Base-by-base conservation (phyloP, 2,797 vertebrate genomes). In the Mormyrus proboscirostris region DNA sequence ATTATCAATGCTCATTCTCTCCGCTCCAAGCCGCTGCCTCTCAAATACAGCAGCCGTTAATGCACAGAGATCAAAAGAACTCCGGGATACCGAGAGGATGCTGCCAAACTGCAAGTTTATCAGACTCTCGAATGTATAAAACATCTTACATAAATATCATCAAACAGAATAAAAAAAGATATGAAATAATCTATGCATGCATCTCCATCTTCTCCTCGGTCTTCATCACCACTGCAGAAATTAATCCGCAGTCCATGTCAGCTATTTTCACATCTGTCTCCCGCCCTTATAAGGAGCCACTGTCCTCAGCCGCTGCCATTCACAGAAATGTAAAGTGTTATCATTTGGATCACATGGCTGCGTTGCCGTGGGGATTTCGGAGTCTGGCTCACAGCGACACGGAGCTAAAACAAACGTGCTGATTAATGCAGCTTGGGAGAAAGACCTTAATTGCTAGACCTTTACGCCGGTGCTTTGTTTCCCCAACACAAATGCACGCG, bases 261-360 rank as follows among this genome's bases (percentile, higher is more conserved):
- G 82, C 65, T 87, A 51, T 38, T 16, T 84, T 79, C 53, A 86
- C 59, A 86, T 65, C 84, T 73, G 25, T 29, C 51, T 38, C 25
- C 4, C 3, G 29, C 6, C 25, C 50, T 55, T 86, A 86, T 57
- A 57, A 86, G 85, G 38, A 44, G 29, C 19, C 29, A 44, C 19
- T 22, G 53, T 62, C 86, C 53, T 14, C 57, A 10, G 25, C 14
- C 29, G 3, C 29, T 19, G 55, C 55, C 86, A 88, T 88, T 88
- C 55, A 88, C 19, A 88, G 33, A 62, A 88, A 88, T 88, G 38
- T 47, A 88, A 88, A n/a, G 41, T 41, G 19, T 65, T 10, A 22
- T 88, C 86, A 29, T 47, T 87, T 57, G 41, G 55, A 55, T 62
- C 86, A 87, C 33, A 62, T 41, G 25, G 1, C 53, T 10, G 33